Conservation (phyloP, 1,140 invertebrate species). For the Heliothis subflexa region DNA sequence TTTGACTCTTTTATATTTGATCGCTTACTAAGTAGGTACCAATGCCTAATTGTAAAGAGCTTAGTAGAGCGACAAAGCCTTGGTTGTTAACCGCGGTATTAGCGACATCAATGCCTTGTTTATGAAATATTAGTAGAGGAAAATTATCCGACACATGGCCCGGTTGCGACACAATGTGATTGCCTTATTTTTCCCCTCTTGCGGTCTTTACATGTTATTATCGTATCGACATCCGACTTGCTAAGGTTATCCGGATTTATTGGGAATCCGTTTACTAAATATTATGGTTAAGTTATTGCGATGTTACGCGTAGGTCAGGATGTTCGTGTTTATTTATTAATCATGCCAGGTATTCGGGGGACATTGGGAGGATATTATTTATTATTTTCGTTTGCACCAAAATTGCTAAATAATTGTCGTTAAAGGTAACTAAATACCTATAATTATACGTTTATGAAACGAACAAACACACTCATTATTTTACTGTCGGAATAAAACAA, state of each 20-base stretch:
- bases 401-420: too few species aligned
- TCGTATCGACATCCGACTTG: slow-evolving; percentile 63
- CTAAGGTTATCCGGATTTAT: slow-evolving; percentile 51
- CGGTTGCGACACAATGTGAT: slow-evolving; percentile 77
- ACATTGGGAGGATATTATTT: background rate
- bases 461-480: background rate
- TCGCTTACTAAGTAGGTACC: background rate
- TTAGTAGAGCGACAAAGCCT: slow-evolving; percentile 49
- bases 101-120: slow-evolving; percentile 68
- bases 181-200: slow-evolving; percentile 73
- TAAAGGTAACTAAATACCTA: too few species aligned
- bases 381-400: background rate
- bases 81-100: slow-evolving; percentile 42
- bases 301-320: background rate
- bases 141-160: slow-evolving; percentile 72
- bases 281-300: slow-evolving; percentile 8
- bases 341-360: background rate
- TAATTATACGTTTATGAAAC: too few species aligned
- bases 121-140: slow-evolving; percentile 73
- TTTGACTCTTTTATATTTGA: background rate
- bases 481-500: background rate
- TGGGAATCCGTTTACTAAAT: slow-evolving; percentile 36
- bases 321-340: slow-evolving; percentile 13
- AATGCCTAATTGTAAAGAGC: slow-evolving; percentile 29
- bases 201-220: slow-evolving; percentile 78